Percentiles rank a stretch among this genome's conserved stretches.
Evolutionary conservation across 2,113 vertebrate genomes (phyloP).

Genomic region (Phylloscopus whistleri): DNA sequence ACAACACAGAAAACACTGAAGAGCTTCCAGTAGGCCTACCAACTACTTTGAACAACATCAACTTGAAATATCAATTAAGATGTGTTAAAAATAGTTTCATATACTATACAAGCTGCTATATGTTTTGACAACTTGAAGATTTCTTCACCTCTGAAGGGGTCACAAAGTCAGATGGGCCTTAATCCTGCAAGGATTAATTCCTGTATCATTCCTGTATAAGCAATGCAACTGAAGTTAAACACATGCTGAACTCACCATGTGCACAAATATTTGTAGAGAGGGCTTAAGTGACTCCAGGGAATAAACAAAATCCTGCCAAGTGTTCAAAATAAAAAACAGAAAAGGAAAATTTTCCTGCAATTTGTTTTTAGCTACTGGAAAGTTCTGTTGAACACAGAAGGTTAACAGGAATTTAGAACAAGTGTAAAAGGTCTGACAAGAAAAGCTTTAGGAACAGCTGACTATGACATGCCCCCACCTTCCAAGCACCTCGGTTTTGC

Average conservation of each 20-base stretch:
- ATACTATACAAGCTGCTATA: neutral
- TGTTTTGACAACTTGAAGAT: neutral
- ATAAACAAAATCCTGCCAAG: slow-evolving; percentile 24
- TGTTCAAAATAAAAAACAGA: neutral
- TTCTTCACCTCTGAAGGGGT: neutral
- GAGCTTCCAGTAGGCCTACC: neutral
- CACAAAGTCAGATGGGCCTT: neutral
- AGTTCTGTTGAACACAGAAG: neutral
- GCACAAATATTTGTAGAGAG: neutral
- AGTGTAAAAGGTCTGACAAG: neutral
- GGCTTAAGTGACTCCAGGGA: neutral
- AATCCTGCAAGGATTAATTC: neutral
- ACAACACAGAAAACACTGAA: neutral
- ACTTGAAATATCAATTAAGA: neutral
- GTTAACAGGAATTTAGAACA: neutral
- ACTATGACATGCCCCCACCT: neutral
- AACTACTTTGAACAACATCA: neutral
- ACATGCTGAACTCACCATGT: neutral
- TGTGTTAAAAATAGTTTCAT: neutral
- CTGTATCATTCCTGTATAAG: neutral
- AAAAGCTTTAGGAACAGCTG: neutral
- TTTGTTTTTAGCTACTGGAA: neutral
- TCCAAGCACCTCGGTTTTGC: neutral
- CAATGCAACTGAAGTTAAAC: neutral
- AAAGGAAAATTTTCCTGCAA: neutral